phyloP scores from a whole-genome alignment of 2,888 invertebrate genomes.

The Malacosoma neustria region DNA sequence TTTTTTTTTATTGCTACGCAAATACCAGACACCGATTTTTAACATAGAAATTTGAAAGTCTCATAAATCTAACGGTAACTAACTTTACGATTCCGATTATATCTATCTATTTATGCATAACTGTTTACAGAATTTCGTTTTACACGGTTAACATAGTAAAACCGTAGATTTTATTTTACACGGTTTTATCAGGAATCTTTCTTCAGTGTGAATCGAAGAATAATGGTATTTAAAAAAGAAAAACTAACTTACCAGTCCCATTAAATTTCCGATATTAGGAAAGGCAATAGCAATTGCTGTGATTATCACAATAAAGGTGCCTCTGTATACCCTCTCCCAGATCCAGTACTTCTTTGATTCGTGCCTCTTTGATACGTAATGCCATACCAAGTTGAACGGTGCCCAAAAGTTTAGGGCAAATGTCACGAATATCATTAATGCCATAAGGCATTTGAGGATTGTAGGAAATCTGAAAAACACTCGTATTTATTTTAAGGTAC shows the following conservation, averaged over 20 bases:
- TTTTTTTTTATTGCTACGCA: too few species aligned
- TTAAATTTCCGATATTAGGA: constrained; percentile 57
- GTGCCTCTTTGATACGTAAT: constrained; percentile 47
- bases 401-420: constrained; percentile 65
- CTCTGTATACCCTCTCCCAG: constrained; percentile 57
- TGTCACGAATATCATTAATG: constrained; percentile 59
- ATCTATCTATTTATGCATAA: too few species aligned
- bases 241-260: constrained; percentile 49
- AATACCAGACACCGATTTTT: too few species aligned
- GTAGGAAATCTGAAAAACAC: constrained; percentile 54
- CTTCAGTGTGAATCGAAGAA: too few species aligned
- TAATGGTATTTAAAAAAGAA: not conserved
- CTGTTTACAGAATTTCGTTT: too few species aligned
- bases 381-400: constrained; percentile 60
- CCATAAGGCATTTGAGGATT: constrained; percentile 53
- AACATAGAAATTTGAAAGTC: too few species aligned
- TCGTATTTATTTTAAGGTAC: too few species aligned
- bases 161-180: too few species aligned
- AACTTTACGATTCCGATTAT: too few species aligned
- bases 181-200: too few species aligned
- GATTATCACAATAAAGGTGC: constrained; percentile 37
- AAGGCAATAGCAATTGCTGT: constrained; percentile 51
- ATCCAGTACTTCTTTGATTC: constrained; percentile 42
- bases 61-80: too few species aligned
- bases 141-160: too few species aligned